Base-by-base conservation (phyloP, 2,888 invertebrate species). In the Gandaritis pyraliata region DNA sequence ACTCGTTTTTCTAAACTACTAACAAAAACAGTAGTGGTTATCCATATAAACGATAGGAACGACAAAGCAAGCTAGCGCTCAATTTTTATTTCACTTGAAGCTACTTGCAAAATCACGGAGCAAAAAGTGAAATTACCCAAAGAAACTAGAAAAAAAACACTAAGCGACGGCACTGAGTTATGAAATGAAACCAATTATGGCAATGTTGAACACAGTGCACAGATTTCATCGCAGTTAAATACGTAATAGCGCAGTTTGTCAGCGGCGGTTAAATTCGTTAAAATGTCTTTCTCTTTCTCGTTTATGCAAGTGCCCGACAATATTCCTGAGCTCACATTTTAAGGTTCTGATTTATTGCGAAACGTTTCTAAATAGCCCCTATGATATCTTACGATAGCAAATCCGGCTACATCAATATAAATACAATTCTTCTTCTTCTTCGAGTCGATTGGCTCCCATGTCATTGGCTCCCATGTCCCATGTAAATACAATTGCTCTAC, bases 111-210 rank as follows among this genome's bases (percentile, higher is more conserved):
- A 38, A 41, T 2, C 3, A 54, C 6, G 15, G 8, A 29, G 49
- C 38, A 23, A 15, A 53, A 43, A 48, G 13, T 33, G 30, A 43
- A 29, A 53, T 43, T 48, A 23, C 36, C 45, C 33, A 15, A 53
- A 48, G 30, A n/a, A 52, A 18, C 52, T 47, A 47, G 23, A 41
- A 54, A 54, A 54, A 54, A 59, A 53, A 36, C n/a, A 13, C 2
- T 18, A 18, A 13, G 16, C 36, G 23, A 36, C 33, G 43, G 46
- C 39, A 36, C 67, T 70, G 64, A 65, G 47, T 69, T 63, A 64
- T 63, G 64, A 62, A 65, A 72, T 58, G 61, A 51, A 66, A 66
- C 56, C 60, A 59, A 54, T 50, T 53, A 58, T 65, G 56, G 49
- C 56, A 38, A 58, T 53, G 58, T 45, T 58, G 61, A 30, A 46